These are phyloP conservation scores for Ploceus nigricollis DNA, from an alignment of 2,113 vertebrate species.

Conservation along the genomic window DNA sequence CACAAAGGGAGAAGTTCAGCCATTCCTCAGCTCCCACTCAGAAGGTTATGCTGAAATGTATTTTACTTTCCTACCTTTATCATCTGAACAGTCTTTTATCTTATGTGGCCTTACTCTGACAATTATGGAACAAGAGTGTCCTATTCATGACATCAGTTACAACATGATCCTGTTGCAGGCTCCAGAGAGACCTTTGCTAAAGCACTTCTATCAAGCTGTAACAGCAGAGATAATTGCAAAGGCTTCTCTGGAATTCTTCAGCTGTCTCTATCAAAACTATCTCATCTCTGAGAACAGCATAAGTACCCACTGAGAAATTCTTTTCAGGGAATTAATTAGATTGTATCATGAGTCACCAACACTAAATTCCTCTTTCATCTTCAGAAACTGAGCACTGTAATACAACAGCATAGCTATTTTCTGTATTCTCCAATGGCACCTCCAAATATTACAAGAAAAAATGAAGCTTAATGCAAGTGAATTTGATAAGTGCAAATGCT, in stretches of 20 bases:
- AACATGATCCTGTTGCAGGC: not conserved
- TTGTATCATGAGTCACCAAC: constrained; percentile 9
- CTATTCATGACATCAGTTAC: not conserved
- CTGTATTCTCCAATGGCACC: not conserved
- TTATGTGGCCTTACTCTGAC: not conserved
- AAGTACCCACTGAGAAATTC: not conserved
- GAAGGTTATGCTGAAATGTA: not conserved
- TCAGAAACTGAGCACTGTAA: not conserved
- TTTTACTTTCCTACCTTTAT: not conserved
- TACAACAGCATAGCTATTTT: not conserved
- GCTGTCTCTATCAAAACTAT: not conserved
- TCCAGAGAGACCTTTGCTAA: not conserved
- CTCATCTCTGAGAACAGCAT: not conserved
- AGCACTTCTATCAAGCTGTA: not conserved
- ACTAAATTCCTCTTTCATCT: not conserved
- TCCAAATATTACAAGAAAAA: not conserved
- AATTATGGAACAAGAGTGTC: not conserved
- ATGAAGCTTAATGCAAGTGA: not conserved
- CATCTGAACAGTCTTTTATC: not conserved
- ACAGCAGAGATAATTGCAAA: constrained; percentile 2
- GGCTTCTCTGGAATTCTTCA: not conserved
- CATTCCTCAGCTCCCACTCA: not conserved
- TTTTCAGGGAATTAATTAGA: constrained; percentile 48
- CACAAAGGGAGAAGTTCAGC: not conserved
- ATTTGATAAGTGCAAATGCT: not conserved